phyloP scores from a whole-genome alignment of 1,140 invertebrate genomes.

The Chelonus insularis region DNA sequence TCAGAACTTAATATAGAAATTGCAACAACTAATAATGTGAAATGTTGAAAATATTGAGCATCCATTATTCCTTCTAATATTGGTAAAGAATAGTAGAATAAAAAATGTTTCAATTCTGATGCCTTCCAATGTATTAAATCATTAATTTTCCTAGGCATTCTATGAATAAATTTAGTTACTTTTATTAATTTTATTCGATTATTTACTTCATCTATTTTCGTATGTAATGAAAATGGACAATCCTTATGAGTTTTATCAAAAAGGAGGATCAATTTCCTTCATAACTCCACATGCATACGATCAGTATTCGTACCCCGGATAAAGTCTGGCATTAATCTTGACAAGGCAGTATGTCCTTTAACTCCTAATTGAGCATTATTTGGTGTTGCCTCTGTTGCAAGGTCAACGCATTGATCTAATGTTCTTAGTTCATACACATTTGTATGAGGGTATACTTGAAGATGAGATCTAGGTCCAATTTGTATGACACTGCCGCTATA shows the following conservation, averaged over 20 bases:
- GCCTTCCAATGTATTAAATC: conserved; percentile 24
- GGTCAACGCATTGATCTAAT: neutral
- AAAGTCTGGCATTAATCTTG: conserved; percentile 33
- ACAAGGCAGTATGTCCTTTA: conserved; percentile 23
- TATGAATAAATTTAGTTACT: conserved; percentile 24
- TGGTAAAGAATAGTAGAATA: conserved; percentile 21
- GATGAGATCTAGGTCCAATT: neutral
- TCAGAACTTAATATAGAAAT: conserved; percentile 25
- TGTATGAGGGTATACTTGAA: conserved; percentile 17
- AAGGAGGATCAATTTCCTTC: conserved; percentile 26
- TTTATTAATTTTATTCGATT: too few species aligned
- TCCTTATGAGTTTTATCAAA: too few species aligned
- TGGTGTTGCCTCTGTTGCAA: neutral
- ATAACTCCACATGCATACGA: conserved; percentile 31
- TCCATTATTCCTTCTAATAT: conserved; percentile 17
- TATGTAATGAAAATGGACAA: too few species aligned
- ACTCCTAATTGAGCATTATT: conserved; percentile 21
- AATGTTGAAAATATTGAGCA: conserved; percentile 20
- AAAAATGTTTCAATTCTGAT: conserved; percentile 24
- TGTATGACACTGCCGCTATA: neutral
- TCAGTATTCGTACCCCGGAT: conserved; percentile 29
- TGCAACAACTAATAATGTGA: conserved; percentile 1
- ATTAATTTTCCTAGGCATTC: conserved; percentile 10
- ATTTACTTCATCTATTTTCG: too few species aligned
- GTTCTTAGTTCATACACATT: conserved; percentile 2